These are phyloP conservation scores for Tetramorium parvispinum DNA, from an alignment of 1,140 invertebrate species.

Conservation along the genomic window DNA sequence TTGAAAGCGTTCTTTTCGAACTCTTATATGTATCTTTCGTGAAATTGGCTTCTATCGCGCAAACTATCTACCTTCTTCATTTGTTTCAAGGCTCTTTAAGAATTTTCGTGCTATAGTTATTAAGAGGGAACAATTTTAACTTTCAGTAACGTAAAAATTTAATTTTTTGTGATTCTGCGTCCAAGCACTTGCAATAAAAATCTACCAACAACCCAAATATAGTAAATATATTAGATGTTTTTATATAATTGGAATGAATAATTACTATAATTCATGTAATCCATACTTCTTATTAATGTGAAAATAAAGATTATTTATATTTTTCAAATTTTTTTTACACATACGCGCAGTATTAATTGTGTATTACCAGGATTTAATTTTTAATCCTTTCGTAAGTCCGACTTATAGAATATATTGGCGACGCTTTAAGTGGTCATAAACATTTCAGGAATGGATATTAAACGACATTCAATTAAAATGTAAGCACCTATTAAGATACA, in stretches of 20 bases:
- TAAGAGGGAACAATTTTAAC: neutral
- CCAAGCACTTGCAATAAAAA: neutral
- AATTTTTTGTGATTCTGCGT: neutral
- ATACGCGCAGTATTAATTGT: neutral
- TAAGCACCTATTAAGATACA: neutral
- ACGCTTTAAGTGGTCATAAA: neutral
- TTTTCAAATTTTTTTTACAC: neutral
- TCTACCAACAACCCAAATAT: neutral
- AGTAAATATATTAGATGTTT: neutral
- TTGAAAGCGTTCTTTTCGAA: constrained; percentile 17
- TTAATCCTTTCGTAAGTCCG: neutral
- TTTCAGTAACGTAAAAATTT: neutral
- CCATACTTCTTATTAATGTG: neutral
- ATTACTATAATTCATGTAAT: neutral
- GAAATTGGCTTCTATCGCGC: constrained; percentile 25
- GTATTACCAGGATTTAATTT: neutral
- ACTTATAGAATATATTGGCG: neutral
- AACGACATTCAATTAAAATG: neutral
- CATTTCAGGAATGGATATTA: neutral
- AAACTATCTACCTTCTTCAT: constrained; percentile 1
- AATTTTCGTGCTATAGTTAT: neutral
- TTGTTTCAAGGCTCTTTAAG: neutral
- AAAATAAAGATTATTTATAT: neutral
- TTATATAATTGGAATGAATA: neutral
- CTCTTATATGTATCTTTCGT: neutral